Base-by-base conservation (phyloP, 2,888 invertebrate genomes). In the Ectemnius continuus region DNA sequence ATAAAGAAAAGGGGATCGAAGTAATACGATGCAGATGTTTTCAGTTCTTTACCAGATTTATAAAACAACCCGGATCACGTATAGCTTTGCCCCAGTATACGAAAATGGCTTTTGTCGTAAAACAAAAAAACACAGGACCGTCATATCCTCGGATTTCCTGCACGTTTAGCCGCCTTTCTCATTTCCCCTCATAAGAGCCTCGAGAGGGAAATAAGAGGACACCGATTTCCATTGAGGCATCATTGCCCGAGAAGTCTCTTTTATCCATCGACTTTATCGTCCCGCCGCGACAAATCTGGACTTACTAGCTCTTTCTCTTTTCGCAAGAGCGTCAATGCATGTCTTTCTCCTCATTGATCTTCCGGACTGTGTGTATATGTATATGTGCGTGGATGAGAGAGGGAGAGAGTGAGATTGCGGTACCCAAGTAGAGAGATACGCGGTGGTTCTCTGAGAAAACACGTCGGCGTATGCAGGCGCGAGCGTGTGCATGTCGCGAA, bases 401-500 rank as follows among this genome's bases (percentile, higher is more conserved):
- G 36, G 11, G 36, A 36, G 36, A 36, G 65, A 56, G 45, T 46
- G 11, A 66, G 63, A 61, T 74, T 66, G 74, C 78, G 64, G 66
- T 75, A 74, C 61, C 70, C 59, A 47, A 16, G 52, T 58, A 64
- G 63, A 61, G 36, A 48, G 67, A 57, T 76, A 57, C 56, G 68
- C 70, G 69, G 52, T 36, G 36, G 36, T 36, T 36, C 36, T 36
- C 36, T 8, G 69, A 75, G 66, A 69, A 75, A 68, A 71, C 60
- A 62, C 75, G 45, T 69, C 62, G 66, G 59, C 75, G 74, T 70
- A 70, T 76, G 74, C 68, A 70, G 36, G 36, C 60, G 58, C 65
- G 62, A 67, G 67, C 60, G 63, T 73, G 66, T 61, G 71, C 67
- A 70, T 64, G 76, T 67, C 74, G 80, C 74, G 82, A 77, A 83